Evolutionary conservation across 2,113 vertebrate genomes (phyloP).

Genomic region (Nycticryphes semicollaris): DNA sequence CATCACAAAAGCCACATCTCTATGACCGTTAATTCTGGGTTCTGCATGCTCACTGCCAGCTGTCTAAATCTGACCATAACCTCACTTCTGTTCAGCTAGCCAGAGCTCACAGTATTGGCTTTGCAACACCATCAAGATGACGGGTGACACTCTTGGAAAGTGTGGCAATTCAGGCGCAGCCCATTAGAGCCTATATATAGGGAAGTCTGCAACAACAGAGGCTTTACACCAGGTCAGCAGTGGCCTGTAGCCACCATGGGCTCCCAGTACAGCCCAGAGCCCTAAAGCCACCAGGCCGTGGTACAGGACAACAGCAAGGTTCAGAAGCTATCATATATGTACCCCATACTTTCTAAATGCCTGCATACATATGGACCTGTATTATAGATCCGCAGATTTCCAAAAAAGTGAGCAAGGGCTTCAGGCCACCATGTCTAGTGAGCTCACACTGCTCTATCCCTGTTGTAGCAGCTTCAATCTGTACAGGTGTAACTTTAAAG

Average conservation of each 20-base stretch:
- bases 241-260: not conserved
- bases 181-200: not conserved
- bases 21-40: not conserved
- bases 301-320: not conserved
- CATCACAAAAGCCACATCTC: not conserved
- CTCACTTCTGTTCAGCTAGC: not conserved
- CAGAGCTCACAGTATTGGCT: not conserved
- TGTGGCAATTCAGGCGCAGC: not conserved
- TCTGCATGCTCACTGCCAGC: not conserved
- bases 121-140: not conserved
- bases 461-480: not conserved
- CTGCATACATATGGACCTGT: accelerated
- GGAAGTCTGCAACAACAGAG: not conserved
- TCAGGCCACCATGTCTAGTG: not conserved
- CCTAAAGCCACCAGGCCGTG: not conserved
- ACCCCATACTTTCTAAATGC: not conserved
- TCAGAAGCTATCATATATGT: not conserved
- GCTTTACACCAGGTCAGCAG: not conserved
- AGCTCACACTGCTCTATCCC: not conserved
- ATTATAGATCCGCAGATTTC: accelerated
- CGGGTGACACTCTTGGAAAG: accelerated
- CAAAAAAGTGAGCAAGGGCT: not conserved
- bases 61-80: not conserved
- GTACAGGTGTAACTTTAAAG: not conserved
- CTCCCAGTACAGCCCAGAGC: not conserved